These are phyloP conservation scores for Nasonia giraulti DNA, from an alignment of 1,140 invertebrate species.

Conservation along the genomic window DNA sequence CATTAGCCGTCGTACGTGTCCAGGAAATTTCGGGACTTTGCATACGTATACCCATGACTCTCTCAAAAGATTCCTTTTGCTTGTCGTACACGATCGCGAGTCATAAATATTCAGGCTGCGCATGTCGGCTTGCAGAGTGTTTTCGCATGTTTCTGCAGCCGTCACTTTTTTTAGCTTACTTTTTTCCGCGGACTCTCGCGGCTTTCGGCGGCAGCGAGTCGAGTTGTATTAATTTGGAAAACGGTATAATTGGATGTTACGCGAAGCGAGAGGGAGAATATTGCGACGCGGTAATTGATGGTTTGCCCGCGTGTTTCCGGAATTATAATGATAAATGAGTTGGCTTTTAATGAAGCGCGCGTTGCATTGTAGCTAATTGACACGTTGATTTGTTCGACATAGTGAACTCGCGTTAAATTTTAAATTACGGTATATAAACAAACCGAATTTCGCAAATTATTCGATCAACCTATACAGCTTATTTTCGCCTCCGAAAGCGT, in stretches of 20 bases:
- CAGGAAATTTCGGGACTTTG: conserved; percentile 11
- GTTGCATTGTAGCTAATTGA: too few species aligned
- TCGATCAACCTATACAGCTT: too few species aligned
- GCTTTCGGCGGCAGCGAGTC: neutral
- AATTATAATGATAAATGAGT: too few species aligned
- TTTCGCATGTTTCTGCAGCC: neutral
- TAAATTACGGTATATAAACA: too few species aligned
- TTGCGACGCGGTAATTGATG: too few species aligned
- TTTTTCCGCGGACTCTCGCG: conserved; percentile 33
- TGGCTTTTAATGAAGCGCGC: too few species aligned
- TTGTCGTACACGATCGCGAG: conserved; percentile 25
- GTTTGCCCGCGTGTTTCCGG: too few species aligned
- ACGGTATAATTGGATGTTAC: neutral
- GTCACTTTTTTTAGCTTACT: neutral
- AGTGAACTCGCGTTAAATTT: too few species aligned
- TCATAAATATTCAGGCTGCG: conserved; percentile 32
- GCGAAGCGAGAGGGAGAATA: too few species aligned
- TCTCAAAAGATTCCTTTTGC: conserved; percentile 13
- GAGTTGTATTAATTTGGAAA: neutral
- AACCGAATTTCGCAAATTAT: too few species aligned
- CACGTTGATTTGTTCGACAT: too few species aligned
- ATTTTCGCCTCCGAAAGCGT: neutral
- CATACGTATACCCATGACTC: neutral
- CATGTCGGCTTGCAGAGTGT: neutral
- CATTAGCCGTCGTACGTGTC: neutral